Percentiles rank a stretch among this genome's conserved stretches.
phyloP scores from a whole-genome alignment of 2,113 vertebrate species.

The Petrocephalus microphthalmus region DNA sequence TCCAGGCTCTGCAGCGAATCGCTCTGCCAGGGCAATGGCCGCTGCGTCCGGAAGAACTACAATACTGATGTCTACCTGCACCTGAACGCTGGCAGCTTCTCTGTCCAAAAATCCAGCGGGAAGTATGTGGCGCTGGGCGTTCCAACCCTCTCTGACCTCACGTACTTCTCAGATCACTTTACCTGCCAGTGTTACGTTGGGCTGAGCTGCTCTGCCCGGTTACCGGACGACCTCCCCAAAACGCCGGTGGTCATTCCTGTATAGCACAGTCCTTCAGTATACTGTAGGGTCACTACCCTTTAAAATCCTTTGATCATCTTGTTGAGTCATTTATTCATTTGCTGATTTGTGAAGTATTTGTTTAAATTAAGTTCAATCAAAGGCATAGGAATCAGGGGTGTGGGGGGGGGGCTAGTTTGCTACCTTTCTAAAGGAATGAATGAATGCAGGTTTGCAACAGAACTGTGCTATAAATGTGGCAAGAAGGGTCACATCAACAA shows the following conservation, averaged over 20 bases:
- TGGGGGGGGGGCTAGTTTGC: too few relatives aligned
- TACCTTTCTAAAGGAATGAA: too few relatives aligned
- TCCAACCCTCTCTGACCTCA: conserved; percentile 56
- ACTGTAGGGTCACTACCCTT: background rate
- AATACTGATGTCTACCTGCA: conserved; percentile 69
- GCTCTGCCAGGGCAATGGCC: conserved; percentile 62
- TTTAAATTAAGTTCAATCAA: background rate
- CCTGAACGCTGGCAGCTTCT: conserved; percentile 59
- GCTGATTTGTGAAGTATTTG: background rate
- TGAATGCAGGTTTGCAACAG: too few relatives aligned
- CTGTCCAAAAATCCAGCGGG: conserved; percentile 47
- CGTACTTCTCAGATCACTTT: conserved; percentile 55
- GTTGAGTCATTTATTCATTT: background rate
- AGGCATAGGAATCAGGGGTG: too few relatives aligned
- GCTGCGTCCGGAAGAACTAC: conserved; percentile 63
- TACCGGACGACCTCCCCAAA: conserved; percentile 28
- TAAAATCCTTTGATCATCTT: background rate
- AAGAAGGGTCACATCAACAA: too few relatives aligned
- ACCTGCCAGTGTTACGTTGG: conserved; percentile 66
- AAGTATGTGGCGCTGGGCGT: conserved; percentile 55
- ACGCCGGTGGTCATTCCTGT: conserved; percentile 22
- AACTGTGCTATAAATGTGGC: too few relatives aligned
- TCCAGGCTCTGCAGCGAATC: conserved; percentile 66
- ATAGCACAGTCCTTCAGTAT: background rate
- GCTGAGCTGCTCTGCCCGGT: conserved; percentile 45